Percentiles rank a stretch among this genome's conserved stretches.
Evolutionary conservation across 1,140 invertebrate genomes (phyloP).

Genomic region (Drosophila watanabei): DNA sequence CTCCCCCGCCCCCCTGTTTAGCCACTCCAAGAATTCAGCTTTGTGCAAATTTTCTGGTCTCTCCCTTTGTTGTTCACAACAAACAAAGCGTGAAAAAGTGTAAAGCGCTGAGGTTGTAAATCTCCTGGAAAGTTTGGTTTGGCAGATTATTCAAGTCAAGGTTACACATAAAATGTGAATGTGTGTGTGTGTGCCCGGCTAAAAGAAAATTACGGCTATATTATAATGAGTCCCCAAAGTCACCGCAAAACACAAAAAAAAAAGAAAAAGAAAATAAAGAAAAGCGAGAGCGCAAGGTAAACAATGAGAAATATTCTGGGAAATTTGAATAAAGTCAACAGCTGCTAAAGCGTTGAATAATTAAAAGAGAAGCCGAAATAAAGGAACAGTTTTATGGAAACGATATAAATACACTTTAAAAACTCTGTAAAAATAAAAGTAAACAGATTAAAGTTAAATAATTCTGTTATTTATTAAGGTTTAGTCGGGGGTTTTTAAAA

Average conservation of each 20-base stretch:
- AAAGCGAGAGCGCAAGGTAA: conserved; percentile 20
- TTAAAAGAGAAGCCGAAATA: conserved; percentile 20
- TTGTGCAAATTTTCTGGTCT: conserved; percentile 25
- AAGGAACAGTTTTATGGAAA: conserved; percentile 23
- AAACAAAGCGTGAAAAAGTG: conserved; percentile 44
- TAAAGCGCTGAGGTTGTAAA: conserved; percentile 44
- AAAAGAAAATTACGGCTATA: conserved; percentile 48
- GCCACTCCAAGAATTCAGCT: conserved; percentile 25
- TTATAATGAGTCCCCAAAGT: conserved; percentile 49
- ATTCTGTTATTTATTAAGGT: background rate
- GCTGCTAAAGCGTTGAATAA: conserved; percentile 48
- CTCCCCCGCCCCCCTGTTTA: background rate
- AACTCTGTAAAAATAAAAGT: conserved; percentile 1
- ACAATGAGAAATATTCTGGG: conserved; percentile 40
- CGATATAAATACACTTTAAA: conserved; percentile 2
- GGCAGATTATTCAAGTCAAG: conserved; percentile 48
- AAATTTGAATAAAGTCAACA: conserved; percentile 57
- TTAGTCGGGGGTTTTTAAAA: background rate
- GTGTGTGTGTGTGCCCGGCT: background rate
- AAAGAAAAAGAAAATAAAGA: background rate
- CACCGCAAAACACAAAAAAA: background rate
- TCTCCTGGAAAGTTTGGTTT: conserved; percentile 35
- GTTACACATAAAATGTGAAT: conserved; percentile 20
- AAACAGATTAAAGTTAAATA: background rate
- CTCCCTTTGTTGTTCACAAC: conserved; percentile 27